Evolutionary conservation across 2,113 vertebrate species (phyloP).

Genomic region (Tautogolabrus adspersus): DNA sequence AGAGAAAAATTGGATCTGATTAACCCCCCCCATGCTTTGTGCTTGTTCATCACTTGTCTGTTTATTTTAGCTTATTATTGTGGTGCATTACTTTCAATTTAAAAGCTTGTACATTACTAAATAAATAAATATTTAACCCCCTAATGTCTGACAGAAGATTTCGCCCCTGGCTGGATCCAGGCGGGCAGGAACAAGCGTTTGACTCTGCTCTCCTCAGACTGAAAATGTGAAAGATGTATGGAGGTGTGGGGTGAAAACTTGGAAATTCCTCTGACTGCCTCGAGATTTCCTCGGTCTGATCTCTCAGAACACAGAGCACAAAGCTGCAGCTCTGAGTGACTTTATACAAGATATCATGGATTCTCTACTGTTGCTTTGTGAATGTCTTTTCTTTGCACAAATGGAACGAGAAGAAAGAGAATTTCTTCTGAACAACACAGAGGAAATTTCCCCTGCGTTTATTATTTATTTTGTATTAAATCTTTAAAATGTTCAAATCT

Average conservation of each 20-base stretch:
- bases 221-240: slow-evolving; percentile 38
- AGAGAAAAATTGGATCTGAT: background rate
- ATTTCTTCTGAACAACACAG: slow-evolving; percentile 21
- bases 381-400: slow-evolving; percentile 13
- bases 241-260: slow-evolving; percentile 35
- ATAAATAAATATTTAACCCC: background rate
- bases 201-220: slow-evolving; percentile 15
- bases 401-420: slow-evolving; percentile 11
- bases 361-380: slow-evolving; percentile 21
- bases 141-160: slow-evolving; percentile 5
- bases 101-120: background rate
- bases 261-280: slow-evolving; percentile 33
- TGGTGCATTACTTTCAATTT: background rate
- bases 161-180: slow-evolving; percentile 14
- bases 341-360: slow-evolving; percentile 33
- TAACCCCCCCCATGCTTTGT: background rate
- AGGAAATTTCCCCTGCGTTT: slow-evolving; percentile 36
- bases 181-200: slow-evolving; percentile 16
- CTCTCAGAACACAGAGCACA: slow-evolving; percentile 41
- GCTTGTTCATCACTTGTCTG: background rate
- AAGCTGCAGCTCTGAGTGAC: slow-evolving; percentile 36
- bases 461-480: slow-evolving; percentile 39
- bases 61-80: too few relatives aligned
- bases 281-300: slow-evolving; percentile 48
- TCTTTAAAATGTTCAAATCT: slow-evolving; percentile 14